Conservation (phyloP, 2,797 vertebrate genomes). For the Chaetodon trifasciatus region DNA sequence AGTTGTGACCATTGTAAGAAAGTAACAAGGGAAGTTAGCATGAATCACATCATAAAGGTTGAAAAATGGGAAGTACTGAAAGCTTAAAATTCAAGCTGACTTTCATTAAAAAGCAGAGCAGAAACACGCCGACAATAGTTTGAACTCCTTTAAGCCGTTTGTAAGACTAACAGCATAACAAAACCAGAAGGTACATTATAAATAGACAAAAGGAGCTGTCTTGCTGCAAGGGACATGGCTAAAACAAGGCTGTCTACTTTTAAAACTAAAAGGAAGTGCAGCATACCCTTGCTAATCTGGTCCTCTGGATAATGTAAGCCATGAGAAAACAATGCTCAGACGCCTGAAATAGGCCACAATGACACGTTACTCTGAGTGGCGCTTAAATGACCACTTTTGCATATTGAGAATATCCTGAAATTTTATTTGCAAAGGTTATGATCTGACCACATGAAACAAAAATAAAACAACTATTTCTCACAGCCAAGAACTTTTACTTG, state of each 20-base stretch:
- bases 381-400: background rate
- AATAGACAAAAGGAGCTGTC: constrained; percentile 16
- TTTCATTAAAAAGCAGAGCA: constrained; percentile 15
- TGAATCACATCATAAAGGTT: constrained; percentile 32
- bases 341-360: constrained; percentile 30
- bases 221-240: background rate
- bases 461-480: too few relatives aligned
- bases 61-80: constrained; percentile 37
- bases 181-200: constrained; percentile 4
- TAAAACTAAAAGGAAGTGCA: constrained; percentile 24
- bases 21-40: constrained; percentile 6
- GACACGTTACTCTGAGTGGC: background rate
- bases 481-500: too few relatives aligned
- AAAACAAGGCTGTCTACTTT: constrained; percentile 22
- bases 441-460: background rate
- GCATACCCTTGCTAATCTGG: constrained; percentile 10
- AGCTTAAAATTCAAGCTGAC: background rate
- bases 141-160: background rate
- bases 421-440: background rate
- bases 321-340: constrained; percentile 31
- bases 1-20: background rate
- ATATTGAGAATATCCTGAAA: background rate
- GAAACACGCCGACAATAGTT: background rate
- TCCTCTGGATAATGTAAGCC: constrained; percentile 24
- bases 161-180: background rate